Evolutionary conservation across 1,140 invertebrate species (phyloP), one percentile per base, ranked within the genome.

Genomic region (Nasonia longicornis): DNA sequence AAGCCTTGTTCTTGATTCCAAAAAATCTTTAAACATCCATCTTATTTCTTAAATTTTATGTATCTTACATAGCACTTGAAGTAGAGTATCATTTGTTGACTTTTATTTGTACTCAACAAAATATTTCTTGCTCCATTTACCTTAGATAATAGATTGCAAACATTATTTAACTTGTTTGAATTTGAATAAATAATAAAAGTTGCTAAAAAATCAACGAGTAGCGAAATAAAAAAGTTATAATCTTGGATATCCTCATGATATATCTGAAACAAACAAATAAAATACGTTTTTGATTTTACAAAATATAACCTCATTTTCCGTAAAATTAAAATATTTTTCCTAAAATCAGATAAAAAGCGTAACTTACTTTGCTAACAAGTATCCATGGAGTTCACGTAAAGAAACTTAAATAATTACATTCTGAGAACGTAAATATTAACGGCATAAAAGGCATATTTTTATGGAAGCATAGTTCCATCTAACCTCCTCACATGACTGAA

Each of bases 241-340:
- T 35, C 20, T 35, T 35, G 38, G 38, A 52, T 70, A 71, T 58
- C 71, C 45, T 70, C 26, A 78, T 38, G 20, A 58, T n/a, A 58
- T 78, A 16, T 42, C 35, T 71, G 63, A 72, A 29, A 38, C 52
- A 79, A 72, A 58, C 12, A 63, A 72, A 58, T 20, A 58, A 58
- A 72, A 79, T 22, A 70, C 52, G 29, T 31, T 80, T 31, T 80
- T 63, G 8, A 12, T 38, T 79, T 79, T 66, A 45, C 45, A 80
- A 74, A 80, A 80, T 35, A 74, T 80, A 80, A 80, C 78, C 78
- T 72, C 20, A 14, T 63, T 42, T 63, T 20, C 0, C 31, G 35
- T 64, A 69, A 69, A 48, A 16, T 31, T 14, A 7, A 71, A 52
- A n/a, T 64, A 71, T 35, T 38, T 35, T 35, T n/a, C 52, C 2